Evolutionary conservation across 2,888 invertebrate genomes (phyloP), one percentile per base, ranked within the genome.

Genomic region (Thera obeliscata): DNA sequence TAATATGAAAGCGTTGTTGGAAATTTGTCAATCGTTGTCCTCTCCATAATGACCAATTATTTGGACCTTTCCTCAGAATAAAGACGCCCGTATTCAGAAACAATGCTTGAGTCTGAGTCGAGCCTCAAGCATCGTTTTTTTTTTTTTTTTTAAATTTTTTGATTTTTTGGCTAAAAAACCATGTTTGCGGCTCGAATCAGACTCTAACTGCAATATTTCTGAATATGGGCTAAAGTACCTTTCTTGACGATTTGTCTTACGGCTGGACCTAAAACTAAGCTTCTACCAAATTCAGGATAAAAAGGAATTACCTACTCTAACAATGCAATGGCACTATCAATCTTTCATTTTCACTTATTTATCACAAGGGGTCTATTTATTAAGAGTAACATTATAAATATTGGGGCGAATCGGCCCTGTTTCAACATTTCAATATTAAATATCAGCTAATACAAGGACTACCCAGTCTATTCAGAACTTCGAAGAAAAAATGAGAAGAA

Each of bases 291-390:
- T 57, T 55, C 11, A 43, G 43, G 38, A 41, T 9, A 43, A 35
- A 58, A 69, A 74, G 71, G 64, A 66, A 69, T 69, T 71, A 68
- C 11, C 41, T 56, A 75, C 76, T 73, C 70, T 74, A 65, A 74
- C 74, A 75, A 79, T 76, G 79, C 81, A 82, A 89, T 88, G 87
- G 89, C 90, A 90, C 89, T 87, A 81, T 80, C 76, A 82, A 83
- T 82, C 81, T 86, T 85, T 82, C 79, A 83, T 81, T 82, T 82
- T 85, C 78, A 78, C 82, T 74, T 82, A 83, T 75, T 79, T 90
- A 91, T 90, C 90, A 91, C 90, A 90, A 85, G 77, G 80, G 79
- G 78, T 76, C 73, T 62, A 69, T 75, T 78, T 74, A 73, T 72
- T 71, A 70, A 43, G 8, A 56, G 22, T 56, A 43, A 64, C 59